A percentile compares a stretch with the other conserved stretches of the same genome.
Evolutionary conservation across 2,797 vertebrate genomes (phyloP).

Genomic region (Anas acuta): DNA sequence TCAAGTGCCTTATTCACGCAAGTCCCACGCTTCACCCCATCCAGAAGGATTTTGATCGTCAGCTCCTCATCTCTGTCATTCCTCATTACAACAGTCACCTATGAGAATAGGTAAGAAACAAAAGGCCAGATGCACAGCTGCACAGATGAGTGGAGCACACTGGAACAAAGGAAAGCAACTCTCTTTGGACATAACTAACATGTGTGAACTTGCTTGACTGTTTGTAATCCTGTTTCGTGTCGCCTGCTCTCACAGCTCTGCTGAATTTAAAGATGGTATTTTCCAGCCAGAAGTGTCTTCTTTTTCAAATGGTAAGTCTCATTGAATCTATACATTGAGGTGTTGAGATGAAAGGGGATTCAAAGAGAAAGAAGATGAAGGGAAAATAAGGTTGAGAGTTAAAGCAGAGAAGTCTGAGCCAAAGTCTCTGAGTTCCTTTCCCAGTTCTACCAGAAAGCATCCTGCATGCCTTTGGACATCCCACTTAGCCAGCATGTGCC

Average conservation of each 20-base stretch:
- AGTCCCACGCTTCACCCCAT: neutral
- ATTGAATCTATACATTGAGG: neutral
- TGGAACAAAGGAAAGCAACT: conserved; percentile 43
- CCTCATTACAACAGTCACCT: conserved; percentile 59
- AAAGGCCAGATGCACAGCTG: conserved; percentile 59
- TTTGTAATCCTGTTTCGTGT: conserved; percentile 38
- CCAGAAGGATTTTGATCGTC: neutral
- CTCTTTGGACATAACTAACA: conserved; percentile 50
- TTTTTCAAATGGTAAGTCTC: neutral
- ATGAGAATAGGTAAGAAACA: conserved; percentile 62
- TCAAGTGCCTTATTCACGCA: neutral
- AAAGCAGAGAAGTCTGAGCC: neutral
- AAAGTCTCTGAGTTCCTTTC: neutral
- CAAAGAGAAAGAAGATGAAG: neutral
- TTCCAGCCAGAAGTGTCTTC: neutral
- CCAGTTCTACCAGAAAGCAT: neutral
- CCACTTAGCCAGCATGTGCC: neutral
- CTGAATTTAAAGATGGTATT: neutral
- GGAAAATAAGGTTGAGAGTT: neutral
- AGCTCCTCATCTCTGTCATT: neutral
- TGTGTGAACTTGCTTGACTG: conserved; percentile 33
- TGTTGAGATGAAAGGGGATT: neutral
- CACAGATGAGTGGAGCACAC: conserved; percentile 63
- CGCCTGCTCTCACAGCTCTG: neutral
- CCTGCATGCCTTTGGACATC: neutral